Base-by-base conservation (phyloP, 1,140 invertebrate genomes). In the Liolophura sinensis region DNA sequence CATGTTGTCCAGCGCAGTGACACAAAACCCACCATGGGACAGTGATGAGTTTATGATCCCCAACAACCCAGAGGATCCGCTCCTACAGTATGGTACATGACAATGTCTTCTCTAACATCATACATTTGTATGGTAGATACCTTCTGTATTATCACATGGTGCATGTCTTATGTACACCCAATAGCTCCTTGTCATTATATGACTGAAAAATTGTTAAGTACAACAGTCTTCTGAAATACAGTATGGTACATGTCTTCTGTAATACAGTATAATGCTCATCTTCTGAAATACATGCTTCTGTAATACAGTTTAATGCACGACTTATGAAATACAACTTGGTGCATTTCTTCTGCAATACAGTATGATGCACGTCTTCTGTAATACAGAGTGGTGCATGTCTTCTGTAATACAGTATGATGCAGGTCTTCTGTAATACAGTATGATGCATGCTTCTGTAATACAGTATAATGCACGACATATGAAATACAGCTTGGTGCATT, bases 51-150 rank as follows among this genome's bases (percentile, higher is more conserved):
- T 92, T 82, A 87, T 96, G 65, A 90, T 90, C 78, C 93, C 95
- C 7, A 86, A 89, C 14, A 69, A 88, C 48, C 88, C 90, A 65
- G 90, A 93, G 77, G 94, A 96, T 84, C 87, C 90, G 20, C 91
- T 94, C 89, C 85, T 96, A 54, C 93, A 91, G 89, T 92, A 90
- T 85, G 93, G 91, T 92, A 87, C 87, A 81, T 85, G n/a, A n/a
- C n/a, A n/a, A 20, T n/a, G 25, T 11, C 18, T 20, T 59, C 4
- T 47, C 5, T 24, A 55, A n/a, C n/a, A n/a, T n/a, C n/a, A 3
- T 56, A 55, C 50, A 16, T n/a, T n/a, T n/a, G 16, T 14, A 50
- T 16, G 50, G 1, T 1, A n/a, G 1, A 22, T 9, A 47, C 24
- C 6, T 31, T 47, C 4, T 60, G 16, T 59, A 16, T n/a, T 22